A percentile compares a stretch with the other conserved stretches of the same genome.
phyloP scores from a whole-genome alignment of 2,797 vertebrate genomes.

The Petrocephalus schoutedeni region DNA sequence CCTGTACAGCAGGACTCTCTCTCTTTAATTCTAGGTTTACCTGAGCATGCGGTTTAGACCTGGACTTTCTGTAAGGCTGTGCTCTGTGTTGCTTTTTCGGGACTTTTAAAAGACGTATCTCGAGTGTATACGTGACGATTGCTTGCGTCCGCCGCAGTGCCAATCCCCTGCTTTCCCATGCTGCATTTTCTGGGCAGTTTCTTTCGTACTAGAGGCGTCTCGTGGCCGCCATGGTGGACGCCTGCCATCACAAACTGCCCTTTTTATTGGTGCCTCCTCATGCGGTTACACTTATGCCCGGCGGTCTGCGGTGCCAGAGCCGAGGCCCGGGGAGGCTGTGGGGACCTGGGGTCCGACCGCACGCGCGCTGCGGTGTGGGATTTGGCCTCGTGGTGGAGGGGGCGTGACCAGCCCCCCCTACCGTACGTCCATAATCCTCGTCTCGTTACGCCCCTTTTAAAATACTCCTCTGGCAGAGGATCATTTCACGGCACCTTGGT shows the following conservation, averaged over 20 bases:
- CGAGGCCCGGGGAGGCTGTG: not conserved
- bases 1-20: conserved; percentile 30
- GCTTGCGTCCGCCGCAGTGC: conserved; percentile 47
- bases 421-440: conserved; percentile 44
- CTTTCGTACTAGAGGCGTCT: conserved; percentile 23
- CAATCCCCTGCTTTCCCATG: conserved; percentile 50
- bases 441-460: conserved; percentile 57
- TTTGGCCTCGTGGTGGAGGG: not conserved
- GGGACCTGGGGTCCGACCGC: not conserved
- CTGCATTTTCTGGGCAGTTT: conserved; percentile 24
- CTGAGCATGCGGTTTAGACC: not conserved
- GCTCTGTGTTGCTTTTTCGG: not conserved
- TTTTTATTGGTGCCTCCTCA: conserved; percentile 8
- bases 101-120: not conserved
- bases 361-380: not conserved
- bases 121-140: conserved; percentile 41
- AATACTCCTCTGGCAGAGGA: conserved; percentile 67
- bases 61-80: not conserved
- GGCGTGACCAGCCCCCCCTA: conserved; percentile 36
- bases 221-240: conserved; percentile 19
- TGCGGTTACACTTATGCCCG: conserved; percentile 15
- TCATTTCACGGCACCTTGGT: conserved; percentile 61
- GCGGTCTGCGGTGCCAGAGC: conserved; percentile 20
- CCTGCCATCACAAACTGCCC: conserved; percentile 20
- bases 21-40: not conserved